Percentiles rank a stretch among this genome's conserved stretches.
Conservation (phyloP, 1,140 invertebrate species). For the Argopecten irradians region DNA sequence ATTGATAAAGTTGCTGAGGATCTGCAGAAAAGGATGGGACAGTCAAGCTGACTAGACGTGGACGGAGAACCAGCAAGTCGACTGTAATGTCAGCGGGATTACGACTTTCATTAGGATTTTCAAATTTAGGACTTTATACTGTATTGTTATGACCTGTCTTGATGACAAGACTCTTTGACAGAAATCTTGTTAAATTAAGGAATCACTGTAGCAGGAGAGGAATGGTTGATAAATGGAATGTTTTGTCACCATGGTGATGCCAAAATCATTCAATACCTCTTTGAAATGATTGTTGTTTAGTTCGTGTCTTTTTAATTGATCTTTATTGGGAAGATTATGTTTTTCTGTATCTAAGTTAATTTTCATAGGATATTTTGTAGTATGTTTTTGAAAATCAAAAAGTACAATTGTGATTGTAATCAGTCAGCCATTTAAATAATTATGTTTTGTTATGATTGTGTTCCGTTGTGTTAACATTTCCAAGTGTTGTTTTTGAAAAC, state of each 20-base stretch:
- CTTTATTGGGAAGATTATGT: background rate
- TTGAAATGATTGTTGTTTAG: background rate
- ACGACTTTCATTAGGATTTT: background rate
- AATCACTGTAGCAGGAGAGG: background rate
- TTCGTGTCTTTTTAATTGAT: background rate
- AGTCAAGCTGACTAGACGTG: conserved; percentile 65
- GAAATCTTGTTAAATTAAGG: background rate
- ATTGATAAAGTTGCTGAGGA: conserved; percentile 97
- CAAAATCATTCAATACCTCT: background rate
- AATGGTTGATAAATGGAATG: background rate
- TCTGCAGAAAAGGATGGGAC: conserved; percentile 83
- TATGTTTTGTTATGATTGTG: background rate
- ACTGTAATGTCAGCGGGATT: background rate
- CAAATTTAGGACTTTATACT: background rate
- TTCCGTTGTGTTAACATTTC: background rate
- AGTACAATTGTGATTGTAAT: background rate
- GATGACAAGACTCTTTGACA: background rate
- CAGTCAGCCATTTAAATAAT: background rate
- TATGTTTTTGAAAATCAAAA: background rate
- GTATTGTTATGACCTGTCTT: background rate
- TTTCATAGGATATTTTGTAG: background rate
- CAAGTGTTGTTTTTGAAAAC: background rate
- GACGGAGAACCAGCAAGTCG: background rate
- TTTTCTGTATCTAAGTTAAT: background rate
- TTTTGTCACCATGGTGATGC: background rate